Evolutionary conservation across 2,113 vertebrate genomes (phyloP).

Genomic region (Clarias batrachus): DNA sequence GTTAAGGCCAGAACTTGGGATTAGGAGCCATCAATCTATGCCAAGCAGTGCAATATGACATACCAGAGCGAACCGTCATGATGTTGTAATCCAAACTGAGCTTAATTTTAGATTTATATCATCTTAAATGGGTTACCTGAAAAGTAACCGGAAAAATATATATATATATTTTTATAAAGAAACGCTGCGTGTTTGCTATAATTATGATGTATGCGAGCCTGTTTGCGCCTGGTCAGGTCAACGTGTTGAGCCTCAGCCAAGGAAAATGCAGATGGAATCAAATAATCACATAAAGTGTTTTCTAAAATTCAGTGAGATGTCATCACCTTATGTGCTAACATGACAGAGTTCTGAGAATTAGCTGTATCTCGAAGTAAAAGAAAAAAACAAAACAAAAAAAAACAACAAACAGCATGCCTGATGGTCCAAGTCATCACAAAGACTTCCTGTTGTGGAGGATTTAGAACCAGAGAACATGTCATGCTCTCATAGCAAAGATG

Average conservation of each 20-base stretch:
- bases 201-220: not conserved
- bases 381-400: too few relatives aligned
- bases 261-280: not conserved
- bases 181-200: not conserved
- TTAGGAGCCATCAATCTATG: not conserved
- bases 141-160: not conserved
- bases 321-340: not conserved
- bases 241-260: not conserved
- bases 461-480: not conserved
- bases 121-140: not conserved
- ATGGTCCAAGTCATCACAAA: slow-evolving; percentile 34
- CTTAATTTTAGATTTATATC: not conserved
- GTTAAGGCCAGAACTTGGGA: not conserved
- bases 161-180: too few relatives aligned
- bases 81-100: not conserved
- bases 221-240: not conserved
- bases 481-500: not conserved
- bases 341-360: slow-evolving; percentile 10
- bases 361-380: not conserved
- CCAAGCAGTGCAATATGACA: not conserved
- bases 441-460: slow-evolving; percentile 33
- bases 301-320: not conserved
- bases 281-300: not conserved
- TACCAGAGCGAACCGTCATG: not conserved
- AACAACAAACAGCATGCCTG: not conserved